Base-by-base conservation (phyloP, 2,113 vertebrate species). In the Desmodus rotundus region DNA sequence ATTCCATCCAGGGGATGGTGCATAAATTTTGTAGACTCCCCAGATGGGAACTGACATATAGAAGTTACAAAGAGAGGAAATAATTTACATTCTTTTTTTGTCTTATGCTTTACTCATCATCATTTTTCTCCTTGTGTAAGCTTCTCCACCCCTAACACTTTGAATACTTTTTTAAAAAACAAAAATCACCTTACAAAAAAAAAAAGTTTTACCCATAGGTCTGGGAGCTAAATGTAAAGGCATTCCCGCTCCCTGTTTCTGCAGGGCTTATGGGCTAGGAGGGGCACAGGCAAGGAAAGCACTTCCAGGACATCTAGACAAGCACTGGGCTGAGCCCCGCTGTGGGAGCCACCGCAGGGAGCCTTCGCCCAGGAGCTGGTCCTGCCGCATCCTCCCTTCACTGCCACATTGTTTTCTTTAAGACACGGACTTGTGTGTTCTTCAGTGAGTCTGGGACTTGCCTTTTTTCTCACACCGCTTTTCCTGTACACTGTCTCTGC, bases 61-160 rank as follows among this genome's bases (percentile, higher is more conserved):
- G 87, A 82, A 94, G 56, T 94, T 54, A 88, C 65, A 86, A 52
- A 45, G 74, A 81, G 67, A 96, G 72, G 80, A 89, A 61, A 88
- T 58, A 50, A 81, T 92, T 89, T 67, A 36, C 65, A 50, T 89
- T 58, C 2, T 56, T 52, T 26, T 81, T 38, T 74, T 74, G 41
- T 73, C 28, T 85, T 68, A 31, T 19, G 45, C 43, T 92, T 95
- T 87, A 65, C 47, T 91, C 50, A 84, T 73, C 50, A 87, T 15
- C 13, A 33, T 73, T 89, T 89, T 93, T 93, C 19, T 91, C 61
- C 61, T 68, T 76, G 70, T 76, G 76, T 76, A 95, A 78, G 1
- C 43, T 14, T 41, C 54, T 38, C n/a, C 33, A 24, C 56, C 15
- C 8, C 28, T 4, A 56, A 56, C 54, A 7, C 8, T 83, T 85